Percentiles rank a stretch among this genome's conserved stretches.
These are phyloP conservation scores for Heteronetta atricapilla DNA, from an alignment of 2,113 vertebrate genomes.

Conservation along the genomic window DNA sequence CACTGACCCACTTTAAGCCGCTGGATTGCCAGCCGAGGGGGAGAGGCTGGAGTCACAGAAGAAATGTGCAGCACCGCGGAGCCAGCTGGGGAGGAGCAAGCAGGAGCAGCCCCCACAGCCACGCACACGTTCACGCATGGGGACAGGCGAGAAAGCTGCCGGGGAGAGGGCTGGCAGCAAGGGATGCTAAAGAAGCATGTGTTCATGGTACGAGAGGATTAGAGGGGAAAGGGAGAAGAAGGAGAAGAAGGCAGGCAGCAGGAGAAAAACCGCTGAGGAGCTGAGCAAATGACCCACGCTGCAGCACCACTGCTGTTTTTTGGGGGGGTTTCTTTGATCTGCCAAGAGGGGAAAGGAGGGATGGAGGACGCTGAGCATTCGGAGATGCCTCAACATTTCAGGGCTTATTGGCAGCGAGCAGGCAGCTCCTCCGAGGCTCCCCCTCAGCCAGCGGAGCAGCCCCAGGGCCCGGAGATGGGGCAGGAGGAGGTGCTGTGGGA, in stretches of 20 bases:
- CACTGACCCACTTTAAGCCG: background rate
- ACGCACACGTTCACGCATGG: rapidly evolving
- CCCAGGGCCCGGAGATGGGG: background rate
- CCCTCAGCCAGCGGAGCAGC: background rate
- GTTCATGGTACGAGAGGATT: background rate
- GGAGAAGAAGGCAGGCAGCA: background rate
- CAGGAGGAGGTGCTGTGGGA: background rate
- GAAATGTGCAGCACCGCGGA: background rate
- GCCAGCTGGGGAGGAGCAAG: background rate
- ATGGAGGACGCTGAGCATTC: background rate
- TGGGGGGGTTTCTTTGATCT: background rate
- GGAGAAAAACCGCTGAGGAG: background rate
- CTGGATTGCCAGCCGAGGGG: background rate
- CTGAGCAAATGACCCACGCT: background rate
- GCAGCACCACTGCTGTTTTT: background rate
- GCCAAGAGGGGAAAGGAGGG: background rate
- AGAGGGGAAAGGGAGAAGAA: background rate
- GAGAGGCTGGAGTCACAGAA: background rate
- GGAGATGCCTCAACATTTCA: background rate
- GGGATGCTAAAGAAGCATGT: background rate
- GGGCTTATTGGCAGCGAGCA: background rate
- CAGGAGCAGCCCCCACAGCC: background rate
- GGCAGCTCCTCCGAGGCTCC: background rate
- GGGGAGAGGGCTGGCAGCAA: background rate
- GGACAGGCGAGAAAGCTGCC: background rate